Percentiles rank a stretch among this genome's conserved stretches.
These are phyloP conservation scores for Dendrocincla tyrannina DNA, from an alignment of 2,797 vertebrate species.

Conservation along the genomic window DNA sequence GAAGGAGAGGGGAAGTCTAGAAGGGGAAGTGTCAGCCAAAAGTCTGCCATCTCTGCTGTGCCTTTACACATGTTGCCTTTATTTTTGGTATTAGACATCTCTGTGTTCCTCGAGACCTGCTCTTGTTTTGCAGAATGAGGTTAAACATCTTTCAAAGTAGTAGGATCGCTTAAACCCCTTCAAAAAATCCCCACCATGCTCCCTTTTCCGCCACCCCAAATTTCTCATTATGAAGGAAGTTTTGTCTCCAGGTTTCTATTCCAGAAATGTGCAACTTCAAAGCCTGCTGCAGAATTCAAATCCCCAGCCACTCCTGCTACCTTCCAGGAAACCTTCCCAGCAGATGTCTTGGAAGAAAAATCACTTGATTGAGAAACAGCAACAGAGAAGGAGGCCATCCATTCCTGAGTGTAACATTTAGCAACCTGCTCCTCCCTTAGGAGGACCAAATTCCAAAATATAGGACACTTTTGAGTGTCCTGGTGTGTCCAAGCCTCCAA, in stretches of 20 bases:
- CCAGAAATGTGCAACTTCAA: background rate
- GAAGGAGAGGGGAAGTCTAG: background rate
- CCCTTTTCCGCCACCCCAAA: background rate
- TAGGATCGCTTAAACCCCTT: background rate
- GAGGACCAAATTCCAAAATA: background rate
- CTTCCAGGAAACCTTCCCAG: background rate
- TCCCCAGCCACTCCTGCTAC: background rate
- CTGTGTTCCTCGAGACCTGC: background rate
- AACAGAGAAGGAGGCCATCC: background rate
- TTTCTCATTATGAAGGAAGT: background rate
- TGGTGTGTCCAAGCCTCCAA: background rate
- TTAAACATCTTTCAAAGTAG: background rate
- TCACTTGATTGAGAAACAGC: background rate
- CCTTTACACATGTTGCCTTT: background rate
- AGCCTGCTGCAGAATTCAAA: background rate
- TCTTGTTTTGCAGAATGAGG: background rate
- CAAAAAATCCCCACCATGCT: rapidly evolving
- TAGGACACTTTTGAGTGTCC: background rate
- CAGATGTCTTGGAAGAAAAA: background rate
- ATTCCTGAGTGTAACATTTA: background rate
- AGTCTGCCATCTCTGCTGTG: background rate
- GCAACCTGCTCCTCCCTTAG: background rate
- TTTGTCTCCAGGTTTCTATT: background rate
- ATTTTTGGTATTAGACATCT: background rate
- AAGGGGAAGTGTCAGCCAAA: background rate